Conservation (phyloP, 2,113 vertebrate genomes). For the Osmerus mordax region DNA sequence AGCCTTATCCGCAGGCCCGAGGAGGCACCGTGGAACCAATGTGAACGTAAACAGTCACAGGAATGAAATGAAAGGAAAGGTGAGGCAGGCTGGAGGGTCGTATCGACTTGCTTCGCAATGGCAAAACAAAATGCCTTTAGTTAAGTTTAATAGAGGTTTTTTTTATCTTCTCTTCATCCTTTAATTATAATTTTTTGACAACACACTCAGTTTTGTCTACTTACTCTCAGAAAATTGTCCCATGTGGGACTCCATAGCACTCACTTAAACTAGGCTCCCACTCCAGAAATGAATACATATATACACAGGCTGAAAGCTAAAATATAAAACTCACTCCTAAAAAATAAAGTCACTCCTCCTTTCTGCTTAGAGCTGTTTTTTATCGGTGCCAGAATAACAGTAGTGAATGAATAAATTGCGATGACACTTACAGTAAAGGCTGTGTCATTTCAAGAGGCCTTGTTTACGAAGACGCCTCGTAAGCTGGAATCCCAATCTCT, state of each 20-base stretch:
- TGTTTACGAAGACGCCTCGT: conserved; percentile 37
- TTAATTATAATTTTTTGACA: conserved; percentile 3
- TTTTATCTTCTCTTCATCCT: neutral
- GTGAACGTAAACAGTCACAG: no score
- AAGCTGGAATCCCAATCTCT: conserved; percentile 26
- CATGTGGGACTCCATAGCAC: conserved; percentile 15
- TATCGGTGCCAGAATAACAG: conserved; percentile 5
- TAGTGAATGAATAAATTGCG: conserved; percentile 21
- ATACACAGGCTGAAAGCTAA: neutral
- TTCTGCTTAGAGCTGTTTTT: conserved; percentile 20
- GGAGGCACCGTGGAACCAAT: neutral
- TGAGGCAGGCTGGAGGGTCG: no score
- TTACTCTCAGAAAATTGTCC: neutral
- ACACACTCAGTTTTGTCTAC: conserved; percentile 16
- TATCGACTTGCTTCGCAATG: neutral
- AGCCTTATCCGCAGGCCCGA: neutral
- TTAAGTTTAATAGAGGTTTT: conserved; percentile 17
- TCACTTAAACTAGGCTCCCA: neutral
- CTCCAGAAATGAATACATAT: neutral
- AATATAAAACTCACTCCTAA: no score
- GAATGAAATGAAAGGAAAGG: no score
- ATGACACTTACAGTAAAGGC: conserved; percentile 26
- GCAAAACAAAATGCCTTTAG: conserved; percentile 12
- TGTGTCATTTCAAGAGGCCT: conserved; percentile 16
- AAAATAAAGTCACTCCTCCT: conserved; percentile 25